Evolutionary conservation across 2,113 vertebrate genomes (phyloP), one percentile per base, ranked within the genome.

Genomic region (Mastomys natalensis): DNA sequence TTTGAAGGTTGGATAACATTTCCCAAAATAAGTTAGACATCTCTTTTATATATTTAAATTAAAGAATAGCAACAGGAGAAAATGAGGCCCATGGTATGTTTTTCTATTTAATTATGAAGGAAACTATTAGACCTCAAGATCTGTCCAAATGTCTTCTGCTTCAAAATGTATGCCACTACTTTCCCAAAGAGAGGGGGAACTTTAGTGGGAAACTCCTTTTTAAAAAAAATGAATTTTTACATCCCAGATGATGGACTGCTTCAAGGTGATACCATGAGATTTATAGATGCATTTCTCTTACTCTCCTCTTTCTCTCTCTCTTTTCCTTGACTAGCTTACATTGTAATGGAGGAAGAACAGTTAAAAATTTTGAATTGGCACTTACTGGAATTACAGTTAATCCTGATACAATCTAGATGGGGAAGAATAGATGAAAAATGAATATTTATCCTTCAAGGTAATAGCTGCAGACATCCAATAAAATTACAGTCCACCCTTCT

Each of bases 401-500:
- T 99, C 99, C 99, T 99, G 99, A 99, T 99, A 99, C 99, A 99
- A 99, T 99, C 99, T 99, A 99, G 99, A 99, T 99, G 99, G 99
- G 99, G 99, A 99, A 99, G 99, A 99, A 99, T 99, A 99, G 99
- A 99, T 99, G 99, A 99, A 98, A 99, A 99, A 99, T 99, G 99
- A 99, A 99, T 99, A 99, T 99, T 99, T 99, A 99, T 99, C 99
- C 99, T 99, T 99, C 99, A 99, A 99, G 98, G 99, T 99, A 99
- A 99, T 97, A 99, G 99, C 99, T 99, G 99, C 99, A 99, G 99
- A 99, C 99, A 99, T 99, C 99, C 99, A 99, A 99, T 99, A 99
- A 99, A 99, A 99, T 99, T 98, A 99, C 99, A 99, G 98, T 99
- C 99, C 99, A 99, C 99, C 99, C 99, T 99, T 99, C 99, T 98